Evolutionary conservation across 2,888 invertebrate genomes (phyloP).

Genomic region (Lissocephala sabroskyi): DNA sequence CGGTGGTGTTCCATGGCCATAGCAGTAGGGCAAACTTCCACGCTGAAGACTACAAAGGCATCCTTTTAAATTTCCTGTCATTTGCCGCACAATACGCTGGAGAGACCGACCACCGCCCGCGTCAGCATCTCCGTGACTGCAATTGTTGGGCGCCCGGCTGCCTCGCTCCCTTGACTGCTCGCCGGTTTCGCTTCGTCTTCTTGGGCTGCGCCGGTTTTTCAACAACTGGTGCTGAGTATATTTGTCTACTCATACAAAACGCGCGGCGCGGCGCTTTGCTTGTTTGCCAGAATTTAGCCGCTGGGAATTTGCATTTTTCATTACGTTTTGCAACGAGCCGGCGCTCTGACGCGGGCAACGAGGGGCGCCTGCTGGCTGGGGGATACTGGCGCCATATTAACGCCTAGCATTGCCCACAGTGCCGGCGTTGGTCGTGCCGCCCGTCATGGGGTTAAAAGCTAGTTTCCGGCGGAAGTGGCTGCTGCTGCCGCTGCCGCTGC

Average conservation of each 20-base stretch:
- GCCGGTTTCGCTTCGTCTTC: constrained; percentile 3
- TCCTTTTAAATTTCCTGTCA: constrained; percentile 66
- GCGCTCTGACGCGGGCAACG: constrained; percentile 17
- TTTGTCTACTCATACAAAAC: constrained; percentile 45
- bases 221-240: constrained; percentile 36
- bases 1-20: no score
- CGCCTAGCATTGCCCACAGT: constrained; percentile 35
- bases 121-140: constrained; percentile 30
- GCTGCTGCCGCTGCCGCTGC: constrained; percentile 36
- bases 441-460: constrained; percentile 65
- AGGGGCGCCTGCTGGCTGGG: background rate
- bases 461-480: constrained; percentile 66
- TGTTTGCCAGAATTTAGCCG: constrained; percentile 69
- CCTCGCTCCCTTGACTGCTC: background rate
- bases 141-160: constrained; percentile 35
- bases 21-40: no score
- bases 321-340: constrained; percentile 53
- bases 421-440: constrained; percentile 6
- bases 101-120: constrained; percentile 45
- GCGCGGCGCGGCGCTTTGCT: constrained; percentile 51
- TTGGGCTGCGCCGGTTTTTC: background rate
- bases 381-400: constrained; percentile 50
- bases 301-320: constrained; percentile 71
- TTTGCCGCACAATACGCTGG: constrained; percentile 63
- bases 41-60: constrained; percentile 58